Evolutionary conservation across 2,113 vertebrate species (phyloP), one percentile per base, ranked within the genome.

Genomic region (Rhodinocichla rosea): DNA sequence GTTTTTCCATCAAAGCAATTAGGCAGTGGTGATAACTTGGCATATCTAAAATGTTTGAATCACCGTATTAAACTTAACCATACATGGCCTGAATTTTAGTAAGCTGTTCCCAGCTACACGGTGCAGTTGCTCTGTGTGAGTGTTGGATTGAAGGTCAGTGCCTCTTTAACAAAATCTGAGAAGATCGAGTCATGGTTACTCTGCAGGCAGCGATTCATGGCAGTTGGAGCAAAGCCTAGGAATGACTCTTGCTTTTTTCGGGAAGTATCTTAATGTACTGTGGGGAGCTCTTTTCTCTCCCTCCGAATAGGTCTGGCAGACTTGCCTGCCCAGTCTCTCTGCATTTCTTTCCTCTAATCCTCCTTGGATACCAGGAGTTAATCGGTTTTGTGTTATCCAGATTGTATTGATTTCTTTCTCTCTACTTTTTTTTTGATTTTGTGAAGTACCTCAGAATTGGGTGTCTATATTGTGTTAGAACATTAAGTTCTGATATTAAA

Each of bases 161-260:
- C 24, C 86, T 81, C 63, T 81, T 62, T 93, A 93, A 93, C 73
- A 93, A 85, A 94, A 92, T 59, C 50, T 1, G 12, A 78, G 92
- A 81, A 70, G 80, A 87, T 80, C 0, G 27, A 95, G 86, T 84
- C 95, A 42, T 35, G 83, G 83, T 91, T 93, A 28, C 59, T 62
- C 64, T 73, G 79, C 79, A 80, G 88, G 76, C 90, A 57, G 74
- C 23, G 11, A 90, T 88, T 96, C 85, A 40, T 40, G 87, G 83
- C 80, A 83, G 27, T 47, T 97, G 96, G 95, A 95, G 76, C 68
- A 59, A 77, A 94, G 95, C 94, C 94, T 70, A 56, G 76, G 83
- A 90, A 92, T 96, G 96, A 92, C 92, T 94, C 76, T 69, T 88
- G 78, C 39, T 78, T 93, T 96, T 92, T 89, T 83, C 0, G 18